Evolutionary conservation across 2,888 invertebrate species (phyloP).

Genomic region (Hydraecia micacea): DNA sequence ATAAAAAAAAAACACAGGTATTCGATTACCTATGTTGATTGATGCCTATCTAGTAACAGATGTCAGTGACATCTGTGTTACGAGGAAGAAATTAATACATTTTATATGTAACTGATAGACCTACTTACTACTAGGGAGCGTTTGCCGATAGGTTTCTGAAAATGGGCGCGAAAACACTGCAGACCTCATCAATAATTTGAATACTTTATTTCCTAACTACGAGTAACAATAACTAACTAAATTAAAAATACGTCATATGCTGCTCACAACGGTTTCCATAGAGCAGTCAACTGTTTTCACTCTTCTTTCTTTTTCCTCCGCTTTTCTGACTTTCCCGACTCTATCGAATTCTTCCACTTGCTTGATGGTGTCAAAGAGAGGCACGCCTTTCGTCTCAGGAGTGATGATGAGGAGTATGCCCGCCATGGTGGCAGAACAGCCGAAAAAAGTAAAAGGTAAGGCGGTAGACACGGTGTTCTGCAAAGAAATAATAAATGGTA

Average conservation of each 20-base stretch:
- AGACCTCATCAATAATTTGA: neutral
- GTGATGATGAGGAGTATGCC: constrained; percentile 77
- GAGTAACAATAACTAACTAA: neutral
- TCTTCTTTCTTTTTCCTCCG: constrained; percentile 27
- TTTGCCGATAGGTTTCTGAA: too few species aligned
- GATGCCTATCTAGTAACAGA: neutral
- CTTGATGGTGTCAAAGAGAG: constrained; percentile 82
- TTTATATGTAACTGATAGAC: neutral
- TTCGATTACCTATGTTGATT: neutral
- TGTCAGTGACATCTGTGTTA: neutral
- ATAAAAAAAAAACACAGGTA: neutral
- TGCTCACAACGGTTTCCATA: constrained; percentile 44
- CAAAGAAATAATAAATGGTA: constrained; percentile 63
- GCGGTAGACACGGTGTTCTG: constrained; percentile 82
- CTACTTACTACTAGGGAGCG: neutral
- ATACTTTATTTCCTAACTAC: constrained; percentile 9
- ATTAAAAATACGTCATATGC: constrained; percentile 31
- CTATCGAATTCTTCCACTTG: constrained; percentile 75
- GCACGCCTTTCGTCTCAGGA: constrained; percentile 81
- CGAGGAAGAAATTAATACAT: neutral
- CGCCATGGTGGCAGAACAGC: constrained; percentile 77
- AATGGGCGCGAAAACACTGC: neutral
- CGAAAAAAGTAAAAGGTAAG: constrained; percentile 84
- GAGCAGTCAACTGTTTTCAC: constrained; percentile 25
- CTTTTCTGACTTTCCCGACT: constrained; percentile 14